Conservation (phyloP, 1,140 invertebrate genomes). For the Spodoptera litura region DNA sequence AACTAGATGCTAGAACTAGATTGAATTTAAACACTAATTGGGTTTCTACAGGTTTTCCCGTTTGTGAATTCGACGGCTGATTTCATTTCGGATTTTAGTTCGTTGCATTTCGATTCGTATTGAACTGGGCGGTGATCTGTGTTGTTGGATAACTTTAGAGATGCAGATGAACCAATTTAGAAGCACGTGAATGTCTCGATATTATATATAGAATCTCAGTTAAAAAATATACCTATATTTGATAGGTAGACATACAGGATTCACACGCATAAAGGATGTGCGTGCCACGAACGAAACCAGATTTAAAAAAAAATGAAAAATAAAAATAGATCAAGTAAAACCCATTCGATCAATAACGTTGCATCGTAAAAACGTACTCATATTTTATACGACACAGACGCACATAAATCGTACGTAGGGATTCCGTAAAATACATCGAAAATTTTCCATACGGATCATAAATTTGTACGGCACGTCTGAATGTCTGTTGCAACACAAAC, state of each 20-base stretch:
- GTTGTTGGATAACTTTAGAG: too few relatives aligned
- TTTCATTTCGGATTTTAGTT: conserved; percentile 17
- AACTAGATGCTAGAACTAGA: conserved; percentile 34
- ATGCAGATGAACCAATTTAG: neutral
- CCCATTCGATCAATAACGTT: conserved; percentile 35
- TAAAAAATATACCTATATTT: too few relatives aligned
- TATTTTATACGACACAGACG: conserved; percentile 39
- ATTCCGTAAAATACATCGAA: conserved; percentile 27
- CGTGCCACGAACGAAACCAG: neutral
- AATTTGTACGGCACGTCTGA: conserved; percentile 1
- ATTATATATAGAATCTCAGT: too few relatives aligned
- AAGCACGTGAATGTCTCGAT: too few relatives aligned
- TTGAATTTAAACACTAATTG: conserved; percentile 34
- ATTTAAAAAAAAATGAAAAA: neutral
- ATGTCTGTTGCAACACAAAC: neutral
- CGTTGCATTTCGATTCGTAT: neutral
- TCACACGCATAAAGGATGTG: neutral
- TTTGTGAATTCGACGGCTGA: neutral
- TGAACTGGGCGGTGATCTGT: neutral
- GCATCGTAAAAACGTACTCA: conserved; percentile 44
- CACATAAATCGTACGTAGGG: conserved; percentile 40
- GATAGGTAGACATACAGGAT: too few relatives aligned
- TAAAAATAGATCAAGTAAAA: conserved; percentile 28
- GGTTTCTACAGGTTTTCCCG: conserved; percentile 19
- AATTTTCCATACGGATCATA: conserved; percentile 16